Evolutionary conservation across 1,140 invertebrate species (phyloP).

Genomic region (Neodiprion virginianus): DNA sequence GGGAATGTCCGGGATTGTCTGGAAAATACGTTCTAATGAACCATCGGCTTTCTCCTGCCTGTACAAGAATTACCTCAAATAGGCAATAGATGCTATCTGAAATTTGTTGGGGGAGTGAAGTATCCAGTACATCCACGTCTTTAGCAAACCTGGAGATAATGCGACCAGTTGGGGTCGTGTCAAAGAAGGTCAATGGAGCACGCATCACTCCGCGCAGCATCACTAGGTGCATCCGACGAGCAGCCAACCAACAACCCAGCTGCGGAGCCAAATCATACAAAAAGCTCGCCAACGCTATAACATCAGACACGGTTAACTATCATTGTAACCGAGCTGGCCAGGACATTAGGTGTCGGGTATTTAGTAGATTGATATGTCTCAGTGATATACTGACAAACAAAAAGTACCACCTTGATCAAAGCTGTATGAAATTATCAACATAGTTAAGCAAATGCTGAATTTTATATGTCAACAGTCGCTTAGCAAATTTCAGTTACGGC

Average conservation of each 20-base stretch:
- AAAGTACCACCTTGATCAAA: not conserved
- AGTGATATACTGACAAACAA: not conserved
- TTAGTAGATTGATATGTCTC: not conserved
- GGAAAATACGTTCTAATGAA: not conserved
- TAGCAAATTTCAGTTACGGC: not conserved
- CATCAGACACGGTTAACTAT: conserved; percentile 42
- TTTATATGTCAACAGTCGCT: not conserved
- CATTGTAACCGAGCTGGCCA: conserved; percentile 1
- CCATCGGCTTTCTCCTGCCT: conserved; percentile 3
- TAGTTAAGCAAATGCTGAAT: not conserved
- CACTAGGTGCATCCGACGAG: conserved; percentile 75
- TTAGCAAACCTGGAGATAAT: conserved; percentile 89
- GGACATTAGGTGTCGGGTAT: not conserved
- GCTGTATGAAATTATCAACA: not conserved
- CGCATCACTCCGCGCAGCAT: conserved; percentile 80
- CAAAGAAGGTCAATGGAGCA: conserved; percentile 83
- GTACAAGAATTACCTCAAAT: conserved; percentile 75
- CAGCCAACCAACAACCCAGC: conserved; percentile 77
- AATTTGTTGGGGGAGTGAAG: conserved; percentile 73
- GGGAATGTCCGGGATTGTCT: not conserved
- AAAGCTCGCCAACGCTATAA: conserved; percentile 73
- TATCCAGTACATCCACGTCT: conserved; percentile 77
- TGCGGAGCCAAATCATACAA: conserved; percentile 74
- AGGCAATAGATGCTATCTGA: conserved; percentile 78
- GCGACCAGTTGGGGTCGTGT: conserved; percentile 86